Evolutionary conservation across 2,113 vertebrate genomes (phyloP).

Genomic region (Bostrychus sinensis): DNA sequence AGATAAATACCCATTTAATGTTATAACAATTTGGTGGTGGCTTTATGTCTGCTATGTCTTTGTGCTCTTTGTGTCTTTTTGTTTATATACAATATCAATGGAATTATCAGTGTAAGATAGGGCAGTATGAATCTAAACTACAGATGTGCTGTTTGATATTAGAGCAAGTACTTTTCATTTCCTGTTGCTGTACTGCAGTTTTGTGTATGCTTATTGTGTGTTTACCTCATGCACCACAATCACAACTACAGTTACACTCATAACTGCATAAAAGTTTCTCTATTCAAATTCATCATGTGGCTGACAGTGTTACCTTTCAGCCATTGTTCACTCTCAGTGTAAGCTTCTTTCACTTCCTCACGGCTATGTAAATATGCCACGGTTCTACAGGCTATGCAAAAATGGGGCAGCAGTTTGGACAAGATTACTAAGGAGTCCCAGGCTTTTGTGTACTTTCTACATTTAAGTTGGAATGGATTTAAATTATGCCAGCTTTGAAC

Average conservation of each 20-base stretch:
- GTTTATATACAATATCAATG: background rate
- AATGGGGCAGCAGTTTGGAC: background rate
- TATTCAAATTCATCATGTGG: background rate
- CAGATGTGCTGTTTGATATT: background rate
- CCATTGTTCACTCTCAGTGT: background rate
- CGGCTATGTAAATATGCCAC: conserved; percentile 8
- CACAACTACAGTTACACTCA: conserved; percentile 9
- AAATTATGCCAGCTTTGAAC: conserved; percentile 3
- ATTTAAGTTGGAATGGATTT: background rate
- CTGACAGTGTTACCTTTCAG: background rate
- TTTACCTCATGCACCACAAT: conserved; percentile 43
- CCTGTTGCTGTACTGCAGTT: conserved; percentile 29
- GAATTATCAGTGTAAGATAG: no score
- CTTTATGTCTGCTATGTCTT: no score
- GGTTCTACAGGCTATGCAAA: background rate
- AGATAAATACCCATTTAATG: no score
- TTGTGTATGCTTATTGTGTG: conserved; percentile 35
- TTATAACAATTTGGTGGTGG: no score
- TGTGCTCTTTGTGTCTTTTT: background rate
- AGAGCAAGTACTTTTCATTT: conserved; percentile 26
- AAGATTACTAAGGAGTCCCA: background rate
- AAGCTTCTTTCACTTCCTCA: conserved; percentile 44
- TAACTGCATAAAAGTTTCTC: conserved; percentile 42
- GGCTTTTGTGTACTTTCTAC: no score
- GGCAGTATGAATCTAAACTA: background rate